Base-by-base conservation (phyloP, 1,140 invertebrate genomes). In the Drosophila truncata region DNA sequence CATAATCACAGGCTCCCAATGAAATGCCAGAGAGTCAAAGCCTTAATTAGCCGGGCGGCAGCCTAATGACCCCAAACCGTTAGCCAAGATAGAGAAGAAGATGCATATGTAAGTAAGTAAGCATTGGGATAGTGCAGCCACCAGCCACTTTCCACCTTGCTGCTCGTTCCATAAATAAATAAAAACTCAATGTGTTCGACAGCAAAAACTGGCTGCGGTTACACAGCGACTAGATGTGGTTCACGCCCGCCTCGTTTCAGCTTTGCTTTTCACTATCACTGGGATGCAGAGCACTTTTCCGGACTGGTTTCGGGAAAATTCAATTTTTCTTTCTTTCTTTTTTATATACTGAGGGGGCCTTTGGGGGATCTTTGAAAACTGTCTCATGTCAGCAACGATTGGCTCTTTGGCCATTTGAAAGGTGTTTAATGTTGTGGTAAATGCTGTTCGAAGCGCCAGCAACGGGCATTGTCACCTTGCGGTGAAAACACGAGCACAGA, bases 231-330 rank as follows among this genome's bases (percentile, higher is more conserved):
- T 55, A 27, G 39, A 66, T 66, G 37, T 66, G 47, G 66, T 69
- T 69, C 66, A 70, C 66, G 63, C 46, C 66, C 66, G 66, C 62
- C 66, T 66, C 66, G 10, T 27, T 13, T 20, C 13, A 62, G 60
- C 47, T 67, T 88, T 44, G 65, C 71, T 88, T 87, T 87, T 87
- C 83, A 87, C 83, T 87, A 83, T 87, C 83, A 84, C 58, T 87
- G 74, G 66, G 74, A 80, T 78, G 72, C 80, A 78, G 72, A 84
- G 80, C 73, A 72, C 78, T 60, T 57, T 37, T 46, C 37, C 79
- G 66, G 57, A 70, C 67, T 42, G 75, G 58, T 78, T 77, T 52
- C 35, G 63, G 52, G 33, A 16, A 42, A 50, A 67, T 42, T 44
- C 2, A 49, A 50, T 65, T 41, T 27, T 27, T 14, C 35, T 25